Base-by-base conservation (phyloP, 2,113 vertebrate genomes). In the Calidris pugnax region DNA sequence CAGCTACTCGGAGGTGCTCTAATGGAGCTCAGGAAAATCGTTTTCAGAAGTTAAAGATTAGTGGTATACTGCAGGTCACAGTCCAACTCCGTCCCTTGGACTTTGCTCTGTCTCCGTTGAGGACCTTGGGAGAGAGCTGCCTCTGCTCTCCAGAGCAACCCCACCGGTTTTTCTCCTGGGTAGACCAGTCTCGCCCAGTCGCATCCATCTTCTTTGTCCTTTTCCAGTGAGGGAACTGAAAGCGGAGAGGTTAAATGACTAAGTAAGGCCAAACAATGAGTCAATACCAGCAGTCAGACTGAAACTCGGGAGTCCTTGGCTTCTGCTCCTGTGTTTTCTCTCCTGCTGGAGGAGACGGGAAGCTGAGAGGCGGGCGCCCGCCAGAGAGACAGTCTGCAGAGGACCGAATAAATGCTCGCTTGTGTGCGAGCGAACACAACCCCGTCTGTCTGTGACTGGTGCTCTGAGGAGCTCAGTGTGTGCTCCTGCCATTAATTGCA, bases 281-380 rank as follows among this genome's bases (percentile, higher is more conserved):
- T 93, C 90, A 93, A 22, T 78, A 56, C 37, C 39, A 68, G 73
- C 84, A 75, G 69, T 3, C 3, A 2, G 47, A 27, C 35, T 57
- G 57, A 51, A 92, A 59, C 64, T 86, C 73, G 8, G 73, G 86
- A 89, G 90, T 37, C 74, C 56, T 96, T 93, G 83, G 94, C 95
- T 90, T 68, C 86, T 66, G 86, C 63, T 81, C 30, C 83, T 3
- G 2, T 75, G 84, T 92, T 89, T 92, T 92, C 80, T 12, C 35
- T 87, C 24, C 80, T 6, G 80, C 55, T 73, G 2, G 4, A 95
- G 89, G 69, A 81, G 79, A 48, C 9, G 60, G 88, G 90, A 94
- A 87, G 86, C 72, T 53, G 90, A 23, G 91, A 75, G 64, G 66
- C 41, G 2, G 41, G 32, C 2, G 72, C 41, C 90, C 28, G 56